Evolutionary conservation across 2,888 invertebrate species (phyloP), one percentile per base, ranked within the genome.

Genomic region (Drosophila gaucha): DNA sequence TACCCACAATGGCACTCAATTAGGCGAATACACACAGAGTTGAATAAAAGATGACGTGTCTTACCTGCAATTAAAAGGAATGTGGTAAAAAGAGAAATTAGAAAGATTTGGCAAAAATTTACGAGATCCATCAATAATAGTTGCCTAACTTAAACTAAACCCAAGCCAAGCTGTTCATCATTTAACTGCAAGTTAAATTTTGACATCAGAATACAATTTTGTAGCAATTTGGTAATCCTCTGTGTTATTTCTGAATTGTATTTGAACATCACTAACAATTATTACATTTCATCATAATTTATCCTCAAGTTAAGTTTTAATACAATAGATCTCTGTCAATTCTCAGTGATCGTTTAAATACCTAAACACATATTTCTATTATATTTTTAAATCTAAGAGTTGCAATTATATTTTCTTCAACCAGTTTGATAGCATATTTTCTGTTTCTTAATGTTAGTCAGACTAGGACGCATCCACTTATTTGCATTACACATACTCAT

Each of bases 31-130:
- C 20, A 44, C 20, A 57, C 51, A 26, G 26, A 43, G 12, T 73
- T 60, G 6, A 50, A 38, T 46, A 10, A 12, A 28, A 16, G 2
- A 35, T 35, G 49, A 59, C 35, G 24, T 46, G 36, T 59, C 78
- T 76, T 80, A 85, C 85, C 85, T 82, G 71, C 31, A 76, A 73
- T 14, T 30, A 64, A 26, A 68, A 43, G 30, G 35, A 65, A 31
- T 52, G 20, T 16, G 12, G 14, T 49, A 14, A 52, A 16, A 14
- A 30, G 2, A 3, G 28, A 38, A 31, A 47, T 56, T 39, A 57
- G 44, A 44, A 8, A 39, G 16, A 20, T 22, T 10, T n/a, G 6
- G 6, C 2, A 8, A 10, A 3, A n/a, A 38, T 28, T 9, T 9
- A 8, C 10, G 20, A 30, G n/a, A 10, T 26, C 20, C 5, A 22